Base-by-base conservation (phyloP, 2,797 vertebrate genomes). In the Aplochiton taeniatus region DNA sequence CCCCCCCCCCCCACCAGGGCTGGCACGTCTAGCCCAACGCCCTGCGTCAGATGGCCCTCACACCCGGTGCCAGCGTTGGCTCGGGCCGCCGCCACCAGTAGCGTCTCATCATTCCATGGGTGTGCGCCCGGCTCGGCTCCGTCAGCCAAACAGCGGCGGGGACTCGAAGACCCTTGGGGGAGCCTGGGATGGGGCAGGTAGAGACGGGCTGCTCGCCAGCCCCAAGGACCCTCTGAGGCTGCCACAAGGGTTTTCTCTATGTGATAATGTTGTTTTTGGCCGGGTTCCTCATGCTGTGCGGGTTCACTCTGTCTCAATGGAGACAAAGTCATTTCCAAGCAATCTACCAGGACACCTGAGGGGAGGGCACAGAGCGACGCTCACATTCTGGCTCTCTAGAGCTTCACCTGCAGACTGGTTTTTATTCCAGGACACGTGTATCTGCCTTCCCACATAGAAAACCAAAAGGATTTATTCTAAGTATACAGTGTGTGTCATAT, bases 181-280 rank as follows among this genome's bases (percentile, higher is more conserved):
- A 73, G 43, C 51, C 64, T 65, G 62, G 66, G 61, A 49, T 52
- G 68, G 57, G 70, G 58, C 69, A 74, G 75, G 57, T 58, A 81
- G 61, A 81, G 69, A 68, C 66, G 67, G 58, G 49, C n/a, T n/a
- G n/a, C n/a, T 80, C 74, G 65, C 54, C 74, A 70, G 72, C 68
- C 55, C 61, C 70, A 61, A 49, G 72, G 72, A 74, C 68, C 69
- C 72, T 56, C 61, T 78, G 82, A 84, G 68, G 67, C 75, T 47
- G 63, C 69, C 71, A 66, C 74, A 83, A 70, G 76, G 73, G 76
- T 66, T 68, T n/a, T 60, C 50, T 62, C 63, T 70, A 57, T 78
- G 64, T 67, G 80, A 78, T 84, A 84, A 88, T 89, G 81, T 74
- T 76, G 55, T 65, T 88, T 90, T 90, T 91, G 89, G 85, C 85